Conservation (phyloP, 2,888 invertebrate species). For the Chydorus sphaericus region DNA sequence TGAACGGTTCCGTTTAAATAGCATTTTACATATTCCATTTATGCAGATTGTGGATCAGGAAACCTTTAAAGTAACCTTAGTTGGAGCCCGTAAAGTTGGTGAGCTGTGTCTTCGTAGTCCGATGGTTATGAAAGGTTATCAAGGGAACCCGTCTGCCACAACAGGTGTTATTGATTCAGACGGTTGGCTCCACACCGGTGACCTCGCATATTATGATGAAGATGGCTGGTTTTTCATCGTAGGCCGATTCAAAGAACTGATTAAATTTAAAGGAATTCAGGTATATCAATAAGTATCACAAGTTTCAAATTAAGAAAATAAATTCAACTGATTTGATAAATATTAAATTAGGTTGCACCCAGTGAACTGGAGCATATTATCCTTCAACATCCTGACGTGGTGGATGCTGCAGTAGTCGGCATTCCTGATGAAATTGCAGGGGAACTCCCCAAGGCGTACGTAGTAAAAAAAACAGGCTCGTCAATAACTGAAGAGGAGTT, state of each 20-base stretch:
- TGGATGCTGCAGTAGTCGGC: slow-evolving; percentile 72
- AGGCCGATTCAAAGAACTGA: slow-evolving; percentile 33
- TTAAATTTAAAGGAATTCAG: slow-evolving; percentile 31
- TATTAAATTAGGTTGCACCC: slow-evolving; percentile 52
- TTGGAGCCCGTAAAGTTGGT: slow-evolving; percentile 49
- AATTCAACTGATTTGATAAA: background rate
- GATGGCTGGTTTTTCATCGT: slow-evolving; percentile 29
- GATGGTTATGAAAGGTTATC: slow-evolving; percentile 42
- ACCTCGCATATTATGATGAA: slow-evolving; percentile 29
- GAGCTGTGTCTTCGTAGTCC: slow-evolving; percentile 58
- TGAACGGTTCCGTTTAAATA: too few species aligned
- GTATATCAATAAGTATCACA: too few species aligned
- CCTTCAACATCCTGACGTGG: slow-evolving; percentile 51
- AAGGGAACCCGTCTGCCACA: slow-evolving; percentile 31
- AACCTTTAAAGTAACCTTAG: slow-evolving; percentile 35
- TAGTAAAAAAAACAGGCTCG: slow-evolving; percentile 38
- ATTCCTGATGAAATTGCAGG: slow-evolving; percentile 49
- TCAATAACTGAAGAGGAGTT: slow-evolving; percentile 34
- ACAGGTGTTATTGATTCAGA: slow-evolving; percentile 28
- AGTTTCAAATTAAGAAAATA: background rate
- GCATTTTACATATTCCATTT: too few species aligned
- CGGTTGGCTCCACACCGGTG: slow-evolving; percentile 28
- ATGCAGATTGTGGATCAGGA: slow-evolving; percentile 44
- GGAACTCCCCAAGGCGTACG: slow-evolving; percentile 59
- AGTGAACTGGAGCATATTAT: slow-evolving; percentile 68